Evolutionary conservation across 2,888 invertebrate genomes (phyloP).

Genomic region (Tholera decimalis): DNA sequence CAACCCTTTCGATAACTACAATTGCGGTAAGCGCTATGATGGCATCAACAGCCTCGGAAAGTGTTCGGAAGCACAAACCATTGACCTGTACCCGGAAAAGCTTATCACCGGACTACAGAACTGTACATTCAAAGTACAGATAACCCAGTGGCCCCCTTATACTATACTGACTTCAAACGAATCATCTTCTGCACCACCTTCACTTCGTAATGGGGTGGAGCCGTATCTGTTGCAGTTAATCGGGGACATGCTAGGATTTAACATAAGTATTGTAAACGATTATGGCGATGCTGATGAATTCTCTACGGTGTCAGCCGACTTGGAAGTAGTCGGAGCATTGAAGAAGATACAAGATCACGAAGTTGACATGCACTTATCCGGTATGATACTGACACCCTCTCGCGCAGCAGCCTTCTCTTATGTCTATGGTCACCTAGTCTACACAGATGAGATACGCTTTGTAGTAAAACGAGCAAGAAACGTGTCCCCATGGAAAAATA

Average conservation of each 20-base stretch:
- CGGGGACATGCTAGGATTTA: slow-evolving; percentile 71
- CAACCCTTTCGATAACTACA: slow-evolving; percentile 78
- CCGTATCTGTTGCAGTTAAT: slow-evolving; percentile 71
- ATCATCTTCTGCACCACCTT: slow-evolving; percentile 7
- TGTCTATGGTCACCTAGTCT: slow-evolving; percentile 43
- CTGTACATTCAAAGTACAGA: slow-evolving; percentile 72
- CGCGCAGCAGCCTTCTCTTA: slow-evolving; percentile 49
- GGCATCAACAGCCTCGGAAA: slow-evolving; percentile 72
- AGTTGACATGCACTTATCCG: slow-evolving; percentile 51
- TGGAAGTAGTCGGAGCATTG: slow-evolving; percentile 67
- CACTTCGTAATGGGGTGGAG: slow-evolving; percentile 65
- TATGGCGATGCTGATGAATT: slow-evolving; percentile 64
- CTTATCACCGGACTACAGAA: slow-evolving; percentile 70
- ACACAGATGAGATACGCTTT: slow-evolving; percentile 55
- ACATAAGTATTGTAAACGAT: slow-evolving; percentile 68
- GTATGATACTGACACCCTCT: slow-evolving; percentile 42
- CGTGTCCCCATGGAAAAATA: slow-evolving; percentile 53
- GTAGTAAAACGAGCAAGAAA: slow-evolving; percentile 39
- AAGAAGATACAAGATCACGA: slow-evolving; percentile 52
- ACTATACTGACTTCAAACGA: slow-evolving; percentile 32
- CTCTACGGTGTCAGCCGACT: slow-evolving; percentile 64
- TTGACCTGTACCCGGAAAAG: slow-evolving; percentile 70
- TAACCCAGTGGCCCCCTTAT: slow-evolving; percentile 75
- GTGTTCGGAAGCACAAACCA: slow-evolving; percentile 61
- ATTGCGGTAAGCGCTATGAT: slow-evolving; percentile 77